Percentiles rank a stretch among this genome's conserved stretches.
Evolutionary conservation across 2,888 invertebrate species (phyloP).

Genomic region (Cheilosia vulpina): DNA sequence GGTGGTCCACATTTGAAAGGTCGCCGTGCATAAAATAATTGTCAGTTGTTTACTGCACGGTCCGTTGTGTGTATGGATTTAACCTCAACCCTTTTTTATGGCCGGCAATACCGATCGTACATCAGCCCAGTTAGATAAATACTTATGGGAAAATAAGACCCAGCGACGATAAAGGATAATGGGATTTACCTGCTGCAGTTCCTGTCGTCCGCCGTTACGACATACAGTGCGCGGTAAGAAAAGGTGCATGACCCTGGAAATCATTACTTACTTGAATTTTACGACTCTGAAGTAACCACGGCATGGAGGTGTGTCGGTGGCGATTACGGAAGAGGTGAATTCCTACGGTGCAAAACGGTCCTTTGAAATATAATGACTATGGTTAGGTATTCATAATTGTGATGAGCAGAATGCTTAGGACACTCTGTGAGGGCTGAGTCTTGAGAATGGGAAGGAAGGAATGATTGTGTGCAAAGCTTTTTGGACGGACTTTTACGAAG

Average conservation of each 20-base stretch:
- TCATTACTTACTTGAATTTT: constrained; percentile 50
- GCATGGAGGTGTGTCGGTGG: constrained; percentile 43
- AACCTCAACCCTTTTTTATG: constrained; percentile 71
- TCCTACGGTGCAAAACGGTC: constrained; percentile 14
- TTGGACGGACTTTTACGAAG: no score
- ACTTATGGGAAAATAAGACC: constrained; percentile 33
- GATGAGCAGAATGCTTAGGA: not conserved
- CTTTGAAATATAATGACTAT: constrained; percentile 4
- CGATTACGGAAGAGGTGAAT: constrained; percentile 25
- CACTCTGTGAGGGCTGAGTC: not conserved
- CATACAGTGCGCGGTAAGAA: constrained; percentile 5
- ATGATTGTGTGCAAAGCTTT: no score
- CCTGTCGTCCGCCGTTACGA: not conserved
- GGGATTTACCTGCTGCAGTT: constrained; percentile 29
- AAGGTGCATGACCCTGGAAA: constrained; percentile 52
- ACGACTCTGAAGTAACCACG: constrained; percentile 41
- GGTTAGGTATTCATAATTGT: constrained; percentile 1
- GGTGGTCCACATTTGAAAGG: constrained; percentile 26
- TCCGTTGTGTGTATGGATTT: constrained; percentile 50
- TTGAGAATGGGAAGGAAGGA: no score
- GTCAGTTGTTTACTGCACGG: constrained; percentile 41
- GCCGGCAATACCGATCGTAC: constrained; percentile 24
- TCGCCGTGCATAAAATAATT: constrained; percentile 40
- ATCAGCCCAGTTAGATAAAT: constrained; percentile 48
- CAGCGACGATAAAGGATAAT: constrained; percentile 21